phyloP scores from a whole-genome alignment of 2,113 vertebrate genomes.

The Microtus montanus region DNA sequence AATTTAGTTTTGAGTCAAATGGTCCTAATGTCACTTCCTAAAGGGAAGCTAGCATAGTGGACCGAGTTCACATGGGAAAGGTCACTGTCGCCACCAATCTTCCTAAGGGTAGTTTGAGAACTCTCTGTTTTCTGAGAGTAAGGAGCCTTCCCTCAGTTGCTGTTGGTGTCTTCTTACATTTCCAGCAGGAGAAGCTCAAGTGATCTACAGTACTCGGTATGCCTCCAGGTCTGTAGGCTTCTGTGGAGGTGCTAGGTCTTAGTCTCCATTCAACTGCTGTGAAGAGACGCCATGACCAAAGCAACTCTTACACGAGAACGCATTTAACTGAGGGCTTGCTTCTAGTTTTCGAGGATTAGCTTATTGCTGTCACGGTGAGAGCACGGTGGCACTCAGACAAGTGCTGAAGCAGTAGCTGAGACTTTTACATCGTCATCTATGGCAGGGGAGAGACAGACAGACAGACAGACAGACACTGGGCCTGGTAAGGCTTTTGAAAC shows the following conservation, averaged over 20 bases:
- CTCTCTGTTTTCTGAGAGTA: conserved; percentile 8
- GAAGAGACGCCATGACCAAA: background rate
- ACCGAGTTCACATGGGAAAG: conserved; percentile 45
- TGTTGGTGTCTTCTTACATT: background rate
- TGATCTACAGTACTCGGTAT: background rate
- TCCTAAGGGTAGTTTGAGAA: conserved; percentile 28
- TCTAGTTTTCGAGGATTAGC: background rate
- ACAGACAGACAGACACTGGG: background rate
- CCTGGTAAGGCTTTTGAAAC: background rate
- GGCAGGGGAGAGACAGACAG: background rate
- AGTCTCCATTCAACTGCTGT: background rate
- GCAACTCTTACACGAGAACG: background rate
- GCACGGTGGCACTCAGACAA: background rate
- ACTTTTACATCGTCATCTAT: background rate
- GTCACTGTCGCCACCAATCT: background rate
- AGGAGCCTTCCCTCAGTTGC: background rate
- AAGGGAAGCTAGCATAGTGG: conserved; percentile 39
- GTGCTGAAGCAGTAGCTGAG: background rate
- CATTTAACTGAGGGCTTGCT: background rate
- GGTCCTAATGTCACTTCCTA: conserved; percentile 61
- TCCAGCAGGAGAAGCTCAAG: background rate
- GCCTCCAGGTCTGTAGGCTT: background rate
- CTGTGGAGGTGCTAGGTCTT: background rate
- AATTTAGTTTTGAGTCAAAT: conserved; percentile 65
- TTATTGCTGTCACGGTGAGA: background rate